A percentile compares a stretch with the other conserved stretches of the same genome.
Conservation (phyloP, 2,113 vertebrate genomes). For the Tretioscincus oriximinensis region DNA sequence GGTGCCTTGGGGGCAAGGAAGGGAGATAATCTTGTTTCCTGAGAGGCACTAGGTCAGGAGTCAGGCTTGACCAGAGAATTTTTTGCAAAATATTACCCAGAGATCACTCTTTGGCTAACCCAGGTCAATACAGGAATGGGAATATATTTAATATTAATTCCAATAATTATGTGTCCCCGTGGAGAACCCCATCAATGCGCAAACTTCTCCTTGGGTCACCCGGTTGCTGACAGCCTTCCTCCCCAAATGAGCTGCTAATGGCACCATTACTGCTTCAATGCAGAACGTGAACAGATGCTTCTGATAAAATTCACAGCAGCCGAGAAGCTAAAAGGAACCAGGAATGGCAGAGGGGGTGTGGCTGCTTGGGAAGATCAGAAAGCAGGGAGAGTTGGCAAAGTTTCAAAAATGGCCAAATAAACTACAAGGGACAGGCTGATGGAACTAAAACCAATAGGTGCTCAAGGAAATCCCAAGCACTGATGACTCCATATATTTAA, state of each 20-base stretch:
- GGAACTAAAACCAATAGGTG: not conserved
- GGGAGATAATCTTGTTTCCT: no score
- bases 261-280: constrained; percentile 48
- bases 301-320: constrained; percentile 49
- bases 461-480: not conserved
- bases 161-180: no score
- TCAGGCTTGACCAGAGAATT: no score
- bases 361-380: not conserved
- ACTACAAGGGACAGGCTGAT: not conserved
- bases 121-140: no score
- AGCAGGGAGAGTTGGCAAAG: not conserved
- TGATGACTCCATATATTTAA: no score
- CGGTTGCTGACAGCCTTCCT: constrained; percentile 28
- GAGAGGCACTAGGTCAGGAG: no score
- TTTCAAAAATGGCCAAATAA: not conserved
- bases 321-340: constrained; percentile 51
- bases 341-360: not conserved
- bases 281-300: constrained; percentile 67
- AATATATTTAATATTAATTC: no score
- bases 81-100: no score
- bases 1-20: no score
- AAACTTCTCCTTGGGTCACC: not conserved
- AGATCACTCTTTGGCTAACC: no score
- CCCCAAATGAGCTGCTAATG: constrained; percentile 12
- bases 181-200: no score